Percentiles rank a stretch among this genome's conserved stretches.
Evolutionary conservation across 2,113 vertebrate species (phyloP).

Genomic region (Melanotaenia duboulayi): DNA sequence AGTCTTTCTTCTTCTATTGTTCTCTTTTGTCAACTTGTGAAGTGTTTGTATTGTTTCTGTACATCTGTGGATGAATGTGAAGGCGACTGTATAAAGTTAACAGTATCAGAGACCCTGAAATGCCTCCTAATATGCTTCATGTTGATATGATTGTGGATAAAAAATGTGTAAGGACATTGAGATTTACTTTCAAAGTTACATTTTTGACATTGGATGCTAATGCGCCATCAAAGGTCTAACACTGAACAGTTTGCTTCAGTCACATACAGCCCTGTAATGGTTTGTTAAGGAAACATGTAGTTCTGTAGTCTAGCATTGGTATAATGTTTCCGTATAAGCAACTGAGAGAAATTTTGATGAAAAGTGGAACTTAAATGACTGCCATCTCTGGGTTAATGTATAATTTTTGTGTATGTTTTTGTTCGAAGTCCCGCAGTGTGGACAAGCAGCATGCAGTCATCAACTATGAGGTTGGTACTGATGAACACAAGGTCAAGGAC

Average conservation of each 20-base stretch:
- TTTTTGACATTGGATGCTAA: constrained; percentile 32
- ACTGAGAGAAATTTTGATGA: too few relatives aligned
- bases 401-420: constrained; percentile 28
- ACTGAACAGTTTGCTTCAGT: not conserved
- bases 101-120: constrained; percentile 27
- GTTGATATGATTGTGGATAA: constrained; percentile 16
- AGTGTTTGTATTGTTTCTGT: not conserved
- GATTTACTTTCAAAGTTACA: constrained; percentile 24
- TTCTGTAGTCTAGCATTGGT: not conserved
- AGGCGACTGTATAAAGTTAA: not conserved
- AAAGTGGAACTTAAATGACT: not conserved
- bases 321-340: too few relatives aligned
- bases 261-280: constrained; percentile 10
- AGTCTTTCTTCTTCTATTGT: constrained; percentile 7
- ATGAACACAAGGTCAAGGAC: constrained; percentile 97
- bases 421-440: constrained; percentile 93
- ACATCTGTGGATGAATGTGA: constrained; percentile 13
- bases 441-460: constrained; percentile 98
- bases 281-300: constrained; percentile 18
- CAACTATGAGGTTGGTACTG: constrained; percentile 91
- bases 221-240: constrained; percentile 1
- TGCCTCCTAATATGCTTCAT: constrained; percentile 16
- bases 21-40: constrained; percentile 7
- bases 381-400: constrained; percentile 7
- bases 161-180: constrained; percentile 5